Conservation (phyloP, 2,797 vertebrate species). For the Tarsius wallacei region DNA sequence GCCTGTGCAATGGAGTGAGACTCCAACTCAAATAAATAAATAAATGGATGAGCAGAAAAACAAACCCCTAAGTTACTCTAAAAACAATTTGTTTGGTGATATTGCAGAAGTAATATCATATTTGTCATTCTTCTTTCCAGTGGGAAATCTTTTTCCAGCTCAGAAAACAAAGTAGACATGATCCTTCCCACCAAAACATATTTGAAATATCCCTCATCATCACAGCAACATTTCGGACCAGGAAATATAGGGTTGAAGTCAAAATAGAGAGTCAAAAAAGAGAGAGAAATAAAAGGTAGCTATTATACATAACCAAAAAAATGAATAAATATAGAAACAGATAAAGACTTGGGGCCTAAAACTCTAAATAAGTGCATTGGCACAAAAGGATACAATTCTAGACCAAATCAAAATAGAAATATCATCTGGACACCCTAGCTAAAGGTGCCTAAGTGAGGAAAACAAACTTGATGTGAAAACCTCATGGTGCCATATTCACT, state of each 20-base stretch:
- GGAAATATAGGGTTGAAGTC: background rate
- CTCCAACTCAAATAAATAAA: background rate
- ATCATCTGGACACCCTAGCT: constrained; percentile 11
- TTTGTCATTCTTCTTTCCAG: background rate
- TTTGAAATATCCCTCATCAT: background rate
- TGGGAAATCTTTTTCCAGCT: constrained; percentile 32
- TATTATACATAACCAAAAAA: constrained; percentile 5
- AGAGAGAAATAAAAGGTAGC: background rate
- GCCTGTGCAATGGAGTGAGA: too few relatives aligned
- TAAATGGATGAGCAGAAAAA: constrained; percentile 22
- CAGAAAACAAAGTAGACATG: constrained; percentile 3
- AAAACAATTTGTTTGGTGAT: background rate
- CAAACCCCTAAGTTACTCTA: background rate
- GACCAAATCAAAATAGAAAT: background rate
- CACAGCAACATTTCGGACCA: background rate
- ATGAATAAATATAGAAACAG: background rate
- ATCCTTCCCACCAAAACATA: background rate
- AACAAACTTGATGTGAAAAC: background rate
- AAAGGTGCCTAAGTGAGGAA: background rate
- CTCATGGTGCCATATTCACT: background rate
- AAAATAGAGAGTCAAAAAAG: too few relatives aligned
- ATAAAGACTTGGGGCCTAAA: background rate
- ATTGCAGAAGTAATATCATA: background rate
- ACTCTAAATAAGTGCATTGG: background rate
- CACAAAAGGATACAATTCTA: background rate